Evolutionary conservation across 64 coral and sea anemone species (phyloP).

Genomic region (Dendronephthya gigantea): DNA sequence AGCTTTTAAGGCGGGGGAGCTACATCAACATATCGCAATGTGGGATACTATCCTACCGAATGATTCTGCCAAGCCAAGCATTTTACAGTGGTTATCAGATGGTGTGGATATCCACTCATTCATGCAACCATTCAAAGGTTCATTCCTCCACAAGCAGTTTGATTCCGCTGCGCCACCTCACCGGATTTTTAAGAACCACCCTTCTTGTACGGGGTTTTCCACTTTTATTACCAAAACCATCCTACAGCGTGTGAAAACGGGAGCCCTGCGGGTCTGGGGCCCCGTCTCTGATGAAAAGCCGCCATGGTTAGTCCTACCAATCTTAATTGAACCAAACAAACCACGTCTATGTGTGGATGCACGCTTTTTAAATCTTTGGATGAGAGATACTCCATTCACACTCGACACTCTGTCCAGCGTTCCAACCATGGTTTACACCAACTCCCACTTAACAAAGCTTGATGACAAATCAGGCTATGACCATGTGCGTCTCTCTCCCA

Average conservation of each 20-base stretch:
- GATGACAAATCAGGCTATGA: slow-evolving; percentile 39
- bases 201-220: slow-evolving; percentile 9
- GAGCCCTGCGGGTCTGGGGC: background rate
- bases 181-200: background rate
- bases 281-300: background rate
- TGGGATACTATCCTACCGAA: background rate
- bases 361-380: slow-evolving; percentile 26
- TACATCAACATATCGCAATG: background rate
- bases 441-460: background rate
- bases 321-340: slow-evolving; percentile 5
- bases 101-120: background rate
- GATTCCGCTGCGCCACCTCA: background rate
- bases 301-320: background rate
- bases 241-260: background rate
- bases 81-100: background rate
- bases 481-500: background rate
- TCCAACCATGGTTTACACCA: background rate
- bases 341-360: slow-evolving; percentile 25
- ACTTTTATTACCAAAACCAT: background rate
- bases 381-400: background rate
- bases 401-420: background rate
- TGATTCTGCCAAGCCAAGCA: background rate
- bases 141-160: background rate
- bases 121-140: background rate
- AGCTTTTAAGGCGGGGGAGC: background rate